Evolutionary conservation across 2,797 vertebrate species (phyloP), one percentile per base, ranked within the genome.

Genomic region (Chromobotia macracanthus): DNA sequence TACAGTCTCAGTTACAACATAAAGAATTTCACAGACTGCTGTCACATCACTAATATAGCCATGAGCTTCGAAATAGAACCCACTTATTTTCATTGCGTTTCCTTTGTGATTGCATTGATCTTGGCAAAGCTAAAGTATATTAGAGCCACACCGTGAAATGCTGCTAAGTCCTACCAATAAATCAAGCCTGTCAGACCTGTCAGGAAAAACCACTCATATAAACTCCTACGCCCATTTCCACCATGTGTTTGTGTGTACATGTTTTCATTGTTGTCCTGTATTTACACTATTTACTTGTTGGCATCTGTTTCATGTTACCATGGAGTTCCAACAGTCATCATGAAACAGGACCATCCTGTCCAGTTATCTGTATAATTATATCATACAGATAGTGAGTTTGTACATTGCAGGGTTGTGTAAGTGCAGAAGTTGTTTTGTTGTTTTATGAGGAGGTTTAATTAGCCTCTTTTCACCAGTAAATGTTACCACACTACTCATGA

Each of bases 391-490:
- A 60, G 28, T 21, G 1, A 55, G 12, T 70, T 19, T 80, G 74
- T 69, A 80, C 71, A 41, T 71, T 70, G 77, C 15, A 67, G 51
- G 53, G 28, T 85, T 69, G 51, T 75, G 66, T 65, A n/a, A 79
- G 63, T 44, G 50, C 21, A 53, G 2, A 64, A 72, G 19, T 28
- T 12, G 6, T 35, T 58, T 56, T 80, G 82, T 77, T 75, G 53
- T 82, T 83, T 82, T 79, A 85, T 83, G 78, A 67, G 80, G 75
- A 77, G 75, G 73, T 79, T 85, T 75, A 73, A 85, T 83, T 84
- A 53, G 75, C 73, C 77, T 84, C 51, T 46, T 63, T 84, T 21
- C 73, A 53, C 28, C 35, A 44, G 56, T 86, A 86, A 86, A 86
- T 60, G 56, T 72, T 35, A 38, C 23, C 66, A 79, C 44, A 31